Evolutionary conservation across 2,888 invertebrate genomes (phyloP).

Genomic region (Ommatoiulus sabulosus): DNA sequence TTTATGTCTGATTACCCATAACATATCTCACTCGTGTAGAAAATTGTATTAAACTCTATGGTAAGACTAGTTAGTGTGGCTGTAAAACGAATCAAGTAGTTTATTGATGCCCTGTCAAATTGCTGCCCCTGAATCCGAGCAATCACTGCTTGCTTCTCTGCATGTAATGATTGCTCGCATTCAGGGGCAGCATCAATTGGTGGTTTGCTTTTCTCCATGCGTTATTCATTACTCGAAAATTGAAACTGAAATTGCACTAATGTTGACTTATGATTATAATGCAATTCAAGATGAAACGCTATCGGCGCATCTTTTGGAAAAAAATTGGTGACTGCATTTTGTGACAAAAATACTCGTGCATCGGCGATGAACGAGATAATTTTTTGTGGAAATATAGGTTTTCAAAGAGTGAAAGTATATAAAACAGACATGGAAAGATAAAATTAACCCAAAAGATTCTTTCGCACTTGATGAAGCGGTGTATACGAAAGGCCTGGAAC

Average conservation of each 20-base stretch:
- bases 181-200: background rate
- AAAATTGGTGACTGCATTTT: background rate
- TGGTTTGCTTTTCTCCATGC: no score
- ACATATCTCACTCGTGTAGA: no score
- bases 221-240: no score
- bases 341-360: background rate
- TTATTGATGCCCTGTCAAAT: background rate
- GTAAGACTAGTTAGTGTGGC: no score
- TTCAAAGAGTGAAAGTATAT: background rate
- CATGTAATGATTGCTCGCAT: background rate
- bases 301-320: background rate
- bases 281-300: background rate
- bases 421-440: background rate
- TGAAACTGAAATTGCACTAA: no score
- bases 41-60: no score
- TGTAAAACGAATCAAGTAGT: no score
- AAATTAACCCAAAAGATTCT: slow-evolving; percentile 15
- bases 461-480: background rate
- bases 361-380: background rate
- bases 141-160: background rate
- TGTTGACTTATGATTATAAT: no score
- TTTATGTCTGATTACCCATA: no score
- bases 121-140: background rate
- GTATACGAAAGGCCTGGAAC: background rate
- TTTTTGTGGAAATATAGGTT: background rate